Percentiles rank a stretch among this genome's conserved stretches.
Evolutionary conservation across 1,140 invertebrate species (phyloP).

Genomic region (Heliconius hewitsoni): DNA sequence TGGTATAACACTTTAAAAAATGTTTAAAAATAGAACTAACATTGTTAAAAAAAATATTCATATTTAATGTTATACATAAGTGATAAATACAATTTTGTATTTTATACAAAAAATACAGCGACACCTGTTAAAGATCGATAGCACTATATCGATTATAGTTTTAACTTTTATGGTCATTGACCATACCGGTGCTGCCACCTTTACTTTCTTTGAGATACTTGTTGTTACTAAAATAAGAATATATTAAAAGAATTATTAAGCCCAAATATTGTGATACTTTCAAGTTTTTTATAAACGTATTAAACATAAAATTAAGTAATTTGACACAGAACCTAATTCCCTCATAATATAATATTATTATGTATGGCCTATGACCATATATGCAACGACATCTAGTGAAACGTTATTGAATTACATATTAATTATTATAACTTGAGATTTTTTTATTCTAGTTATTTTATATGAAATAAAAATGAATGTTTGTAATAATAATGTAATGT

Average conservation of each 20-base stretch:
- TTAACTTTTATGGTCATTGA: slow-evolving; percentile 12
- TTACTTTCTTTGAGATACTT: neutral
- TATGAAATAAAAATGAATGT: neutral
- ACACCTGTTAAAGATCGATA: slow-evolving; percentile 10
- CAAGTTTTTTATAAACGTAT: neutral
- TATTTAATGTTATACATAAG: too few species aligned
- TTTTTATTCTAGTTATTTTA: neutral
- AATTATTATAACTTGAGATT: neutral
- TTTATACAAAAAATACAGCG: neutral
- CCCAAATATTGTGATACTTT: neutral
- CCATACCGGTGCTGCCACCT: slow-evolving; percentile 36
- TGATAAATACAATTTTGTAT: neutral
- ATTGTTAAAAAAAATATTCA: too few species aligned
- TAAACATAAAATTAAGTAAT: neutral
- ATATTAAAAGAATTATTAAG: neutral
- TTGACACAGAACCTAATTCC: neutral
- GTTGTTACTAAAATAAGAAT: neutral
- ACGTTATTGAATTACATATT: neutral
- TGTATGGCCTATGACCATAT: slow-evolving; percentile 47
- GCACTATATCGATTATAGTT: slow-evolving; percentile 23
- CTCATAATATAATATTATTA: neutral
- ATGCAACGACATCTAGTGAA: slow-evolving; percentile 41
- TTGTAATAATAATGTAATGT: neutral
- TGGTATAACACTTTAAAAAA: too few species aligned
- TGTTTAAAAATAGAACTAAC: too few species aligned